Conservation (phyloP, 2,797 vertebrate genomes). For the Labeo calbasu region DNA sequence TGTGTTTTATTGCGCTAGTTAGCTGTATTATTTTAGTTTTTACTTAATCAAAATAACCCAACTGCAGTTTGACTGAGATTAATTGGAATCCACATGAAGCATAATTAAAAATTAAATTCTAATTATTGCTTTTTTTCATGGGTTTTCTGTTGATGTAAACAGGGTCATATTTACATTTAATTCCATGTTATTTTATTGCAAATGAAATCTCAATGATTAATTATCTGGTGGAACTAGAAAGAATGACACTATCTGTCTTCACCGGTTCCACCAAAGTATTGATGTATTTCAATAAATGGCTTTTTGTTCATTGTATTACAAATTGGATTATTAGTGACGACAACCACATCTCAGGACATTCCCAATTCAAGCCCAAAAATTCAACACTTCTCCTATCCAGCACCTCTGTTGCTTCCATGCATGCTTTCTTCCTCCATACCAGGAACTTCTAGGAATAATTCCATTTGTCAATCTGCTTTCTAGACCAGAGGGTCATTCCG, state of each 20-base stretch:
- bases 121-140: too few relatives aligned
- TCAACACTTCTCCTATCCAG: neutral
- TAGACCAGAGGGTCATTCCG: conserved; percentile 58
- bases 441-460: conserved; percentile 49
- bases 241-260: neutral
- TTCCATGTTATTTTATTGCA: too few relatives aligned
- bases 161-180: too few relatives aligned
- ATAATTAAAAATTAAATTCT: too few relatives aligned
- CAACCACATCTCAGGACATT: conserved; percentile 14
- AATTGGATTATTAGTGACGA: neutral
- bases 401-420: neutral
- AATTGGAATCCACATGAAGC: too few relatives aligned
- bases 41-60: too few relatives aligned
- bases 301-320: neutral
- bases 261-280: neutral
- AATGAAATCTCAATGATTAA: too few relatives aligned
- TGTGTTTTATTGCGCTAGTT: too few relatives aligned
- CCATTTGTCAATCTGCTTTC: conserved; percentile 35
- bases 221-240: neutral
- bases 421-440: neutral
- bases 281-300: neutral
- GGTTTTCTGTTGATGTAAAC: too few relatives aligned
- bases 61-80: too few relatives aligned
- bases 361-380: neutral
- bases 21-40: too few relatives aligned